Evolutionary conservation across 1,140 invertebrate species (phyloP).

Genomic region (Stenopsyche tienmushanensis): DNA sequence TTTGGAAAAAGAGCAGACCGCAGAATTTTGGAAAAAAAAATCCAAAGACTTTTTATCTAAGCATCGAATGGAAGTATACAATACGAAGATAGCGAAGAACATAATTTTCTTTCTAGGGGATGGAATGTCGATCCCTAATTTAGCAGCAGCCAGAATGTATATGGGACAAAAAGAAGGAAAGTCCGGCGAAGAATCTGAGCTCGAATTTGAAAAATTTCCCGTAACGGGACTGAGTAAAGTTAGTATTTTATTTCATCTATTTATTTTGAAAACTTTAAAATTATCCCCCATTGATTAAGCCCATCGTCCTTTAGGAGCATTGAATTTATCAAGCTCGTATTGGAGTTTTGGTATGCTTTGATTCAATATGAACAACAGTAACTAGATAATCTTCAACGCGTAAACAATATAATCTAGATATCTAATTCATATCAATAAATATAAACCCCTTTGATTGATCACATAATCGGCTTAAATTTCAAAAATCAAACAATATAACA

Average conservation of each 20-base stretch:
- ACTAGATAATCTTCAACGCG: too few species aligned
- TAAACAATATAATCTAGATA: too few species aligned
- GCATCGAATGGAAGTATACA: neutral
- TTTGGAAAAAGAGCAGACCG: constrained; percentile 42
- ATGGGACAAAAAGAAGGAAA: constrained; percentile 62
- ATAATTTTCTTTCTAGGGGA: constrained; percentile 79
- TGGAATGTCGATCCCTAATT: constrained; percentile 75
- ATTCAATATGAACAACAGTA: too few species aligned
- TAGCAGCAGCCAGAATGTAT: constrained; percentile 69
- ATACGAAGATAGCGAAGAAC: constrained; percentile 61
- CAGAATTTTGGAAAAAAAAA: constrained; percentile 30
- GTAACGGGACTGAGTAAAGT: constrained; percentile 72
- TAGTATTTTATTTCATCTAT: neutral
- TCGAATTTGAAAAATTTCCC: constrained; percentile 79
- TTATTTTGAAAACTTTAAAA: constrained; percentile 4
- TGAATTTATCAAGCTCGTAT: too few species aligned
- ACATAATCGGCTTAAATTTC: too few species aligned
- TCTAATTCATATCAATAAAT: too few species aligned
- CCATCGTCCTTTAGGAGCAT: too few species aligned
- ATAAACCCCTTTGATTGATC: too few species aligned
- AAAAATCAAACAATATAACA: too few species aligned
- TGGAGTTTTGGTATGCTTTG: too few species aligned
- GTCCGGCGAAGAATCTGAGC: constrained; percentile 64
- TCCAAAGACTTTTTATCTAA: neutral
- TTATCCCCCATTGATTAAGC: too few species aligned